phyloP scores from a whole-genome alignment of 2,888 invertebrate genomes.

The Fragum sueziense region DNA sequence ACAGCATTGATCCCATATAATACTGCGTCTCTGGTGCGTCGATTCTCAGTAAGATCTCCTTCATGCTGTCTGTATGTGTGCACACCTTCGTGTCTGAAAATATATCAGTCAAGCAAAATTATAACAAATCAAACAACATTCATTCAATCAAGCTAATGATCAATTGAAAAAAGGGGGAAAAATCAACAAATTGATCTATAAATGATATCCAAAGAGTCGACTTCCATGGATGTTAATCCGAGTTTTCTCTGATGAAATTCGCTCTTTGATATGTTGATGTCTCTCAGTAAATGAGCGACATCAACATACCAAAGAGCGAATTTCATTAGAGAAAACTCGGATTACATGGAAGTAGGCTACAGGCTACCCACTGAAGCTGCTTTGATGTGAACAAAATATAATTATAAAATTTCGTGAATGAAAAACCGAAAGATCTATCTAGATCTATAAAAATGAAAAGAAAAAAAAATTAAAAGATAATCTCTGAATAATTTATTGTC shows the following conservation, averaged over 20 bases:
- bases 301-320: too few relatives aligned
- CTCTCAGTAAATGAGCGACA: too few relatives aligned
- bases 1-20: conserved; percentile 9
- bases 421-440: too few relatives aligned
- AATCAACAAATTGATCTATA: background rate
- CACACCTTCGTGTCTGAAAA: background rate
- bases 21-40: conserved; percentile 6
- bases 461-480: too few relatives aligned
- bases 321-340: too few relatives aligned
- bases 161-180: background rate
- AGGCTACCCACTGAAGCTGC: background rate
- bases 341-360: too few relatives aligned
- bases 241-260: too few relatives aligned
- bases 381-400: background rate
- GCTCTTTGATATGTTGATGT: too few relatives aligned
- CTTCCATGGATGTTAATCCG: background rate
- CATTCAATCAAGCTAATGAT: background rate
- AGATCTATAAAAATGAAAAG: too few relatives aligned
- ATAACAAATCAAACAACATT: background rate
- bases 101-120: too few relatives aligned
- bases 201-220: background rate
- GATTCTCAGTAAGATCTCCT: background rate
- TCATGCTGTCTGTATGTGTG: background rate
- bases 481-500: too few relatives aligned
- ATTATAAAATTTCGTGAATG: too few relatives aligned